Base-by-base conservation (phyloP, 2,888 invertebrate species). In the Macroteleia sp. region DNA sequence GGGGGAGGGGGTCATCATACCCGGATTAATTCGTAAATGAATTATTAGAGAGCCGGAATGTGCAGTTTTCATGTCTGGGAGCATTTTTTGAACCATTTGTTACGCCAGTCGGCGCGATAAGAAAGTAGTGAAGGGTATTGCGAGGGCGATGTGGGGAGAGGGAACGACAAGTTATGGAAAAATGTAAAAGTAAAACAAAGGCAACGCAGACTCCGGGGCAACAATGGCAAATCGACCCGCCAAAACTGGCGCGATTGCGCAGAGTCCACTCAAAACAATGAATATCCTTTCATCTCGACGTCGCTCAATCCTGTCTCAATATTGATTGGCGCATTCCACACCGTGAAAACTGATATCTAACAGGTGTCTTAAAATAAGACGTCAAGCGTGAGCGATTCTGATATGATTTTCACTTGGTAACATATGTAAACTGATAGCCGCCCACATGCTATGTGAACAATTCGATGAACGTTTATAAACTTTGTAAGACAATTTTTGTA, bases 171-270 rank as follows among this genome's bases (percentile, higher is more conserved):
- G 62, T 59, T 48, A 61, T 66, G 41, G 75, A 76, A 57, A 67
- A 50, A 36, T 67, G 73, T 73, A 59, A 44, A 66, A 81, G 56
- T 77, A 81, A 83, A 83, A 85, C 81, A 82, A 84, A 83, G 79
- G 79, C 76, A 71, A 82, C 81, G 82, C 79, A 82, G 84, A 81
- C 82, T 82, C 81, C 79, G 77, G 75, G 79, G 81, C 80, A 85
- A 85, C 85, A 84, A 84, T 86, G 83, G 84, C 80, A 84, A 86
- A 87, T 87, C 86, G 87, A 87, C 86, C 87, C 87, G 87, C 85
- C 86, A 86, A 87, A 87, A 86, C 82, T 82, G 77, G 77, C 79
- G 80, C 79, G 77, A 77, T 74, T 84, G 86, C 86, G 82, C 84
- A 84, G 79, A 80, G 54, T 77, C 82, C 22, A 56, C 71, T 61